phyloP scores from a whole-genome alignment of 2,113 vertebrate genomes.

The Lophius piscatorius region DNA sequence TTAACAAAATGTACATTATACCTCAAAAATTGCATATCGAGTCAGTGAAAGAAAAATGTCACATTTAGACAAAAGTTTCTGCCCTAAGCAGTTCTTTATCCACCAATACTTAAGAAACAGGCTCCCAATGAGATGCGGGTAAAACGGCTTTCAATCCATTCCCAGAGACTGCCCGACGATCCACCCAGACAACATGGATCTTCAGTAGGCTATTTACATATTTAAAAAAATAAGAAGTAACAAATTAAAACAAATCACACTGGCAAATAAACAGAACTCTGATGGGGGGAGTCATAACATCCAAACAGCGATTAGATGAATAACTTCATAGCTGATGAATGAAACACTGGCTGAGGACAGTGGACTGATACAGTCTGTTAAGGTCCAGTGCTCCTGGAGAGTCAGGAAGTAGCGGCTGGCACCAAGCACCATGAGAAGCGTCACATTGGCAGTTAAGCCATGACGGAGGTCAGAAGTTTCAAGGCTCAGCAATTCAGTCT shows the following conservation, averaged over 20 bases:
- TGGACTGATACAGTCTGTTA: constrained; percentile 92
- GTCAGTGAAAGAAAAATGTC: constrained; percentile 19
- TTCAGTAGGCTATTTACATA: background rate
- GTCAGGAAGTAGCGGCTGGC: constrained; percentile 42
- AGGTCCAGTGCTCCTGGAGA: constrained; percentile 83
- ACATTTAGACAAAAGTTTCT: constrained; percentile 44
- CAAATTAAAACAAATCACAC: constrained; percentile 42
- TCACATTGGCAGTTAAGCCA: constrained; percentile 17
- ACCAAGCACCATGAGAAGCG: background rate
- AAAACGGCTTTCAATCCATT: background rate
- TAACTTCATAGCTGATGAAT: background rate
- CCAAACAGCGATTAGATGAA: background rate
- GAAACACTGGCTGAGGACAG: constrained; percentile 22
- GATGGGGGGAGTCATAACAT: background rate
- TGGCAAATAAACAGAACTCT: constrained; percentile 53
- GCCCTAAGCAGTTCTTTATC: constrained; percentile 13
- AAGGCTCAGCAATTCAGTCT: constrained; percentile 37
- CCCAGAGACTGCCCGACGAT: constrained; percentile 5
- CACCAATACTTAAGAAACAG: constrained; percentile 34
- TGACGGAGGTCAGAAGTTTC: background rate
- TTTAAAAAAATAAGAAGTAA: background rate
- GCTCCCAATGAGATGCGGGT: background rate
- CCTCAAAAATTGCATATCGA: constrained; percentile 54
- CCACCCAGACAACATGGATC: constrained; percentile 6
- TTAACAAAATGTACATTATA: constrained; percentile 59